Base-by-base conservation (phyloP, 2,113 vertebrate genomes). In the Gyps fulvus region DNA sequence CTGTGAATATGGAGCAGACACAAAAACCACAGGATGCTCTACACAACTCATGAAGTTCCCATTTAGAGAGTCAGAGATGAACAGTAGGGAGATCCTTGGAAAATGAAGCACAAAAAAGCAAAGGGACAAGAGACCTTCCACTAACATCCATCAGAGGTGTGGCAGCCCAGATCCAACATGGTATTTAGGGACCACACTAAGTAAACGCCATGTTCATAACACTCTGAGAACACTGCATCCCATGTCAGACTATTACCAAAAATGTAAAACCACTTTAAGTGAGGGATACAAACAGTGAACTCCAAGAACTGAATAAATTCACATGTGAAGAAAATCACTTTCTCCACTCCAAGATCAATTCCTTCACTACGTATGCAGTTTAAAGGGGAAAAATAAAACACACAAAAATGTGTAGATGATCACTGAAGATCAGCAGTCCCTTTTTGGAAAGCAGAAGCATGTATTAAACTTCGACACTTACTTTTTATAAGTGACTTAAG, bases 201-300 rank as follows among this genome's bases (percentile, higher is more conserved):
- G 38, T 4, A 20, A 71, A 32, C 0, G 0, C 16, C 27, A 25
- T 6, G 31, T 6, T 55, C 27, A 2, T 2, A 36, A n/a, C 7
- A 32, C 70, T 67, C 63, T 26, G 58, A 77, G 52, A 45, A 23
- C 40, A 20, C 40, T 13, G 14, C 42, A 50, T 25, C 16, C 32
- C 52, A 25, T 2, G 10, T 31, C 73, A 71, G 43, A 26, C 11
- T 20, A 7, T 5, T 32, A 50, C 10, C 40, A 34, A 69, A 73
- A 47, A 58, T 9, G n/a, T 7, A 58, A 84, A 59, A 10, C 22
- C n/a, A 38, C 31, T 20, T 10, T 43, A 69, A 79, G 59, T 9
- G 21, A 71, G 20, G 50, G 69, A 54, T 16, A 27, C 47, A 90
- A 59, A 47, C 9, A 32, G 26, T 2, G 20, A 71, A 40, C 58